Evolutionary conservation across 2,888 invertebrate genomes (phyloP), one percentile per base, ranked within the genome.

Genomic region (Minunthozetes semirufus): DNA sequence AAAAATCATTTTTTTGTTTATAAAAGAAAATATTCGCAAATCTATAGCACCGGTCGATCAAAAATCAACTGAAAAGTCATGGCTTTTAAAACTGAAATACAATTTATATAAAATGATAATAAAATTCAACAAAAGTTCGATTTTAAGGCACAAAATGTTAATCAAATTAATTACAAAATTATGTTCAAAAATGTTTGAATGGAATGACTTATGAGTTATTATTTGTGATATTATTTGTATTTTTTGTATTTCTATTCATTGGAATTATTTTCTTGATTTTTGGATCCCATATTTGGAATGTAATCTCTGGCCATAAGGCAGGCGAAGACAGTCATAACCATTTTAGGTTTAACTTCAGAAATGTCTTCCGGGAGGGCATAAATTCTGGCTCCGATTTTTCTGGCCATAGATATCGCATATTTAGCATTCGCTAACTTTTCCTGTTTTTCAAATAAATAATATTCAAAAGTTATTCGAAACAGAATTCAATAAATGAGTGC

Each of bases 311-410:
- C 94, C 98, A 99, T 99, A 81, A 99, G 88, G 83, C 98, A 98
- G 38, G 99, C 98, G 86, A 99, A 99, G 79, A 99, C 93, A 4
- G 99, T 99, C 97, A 99, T 95, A 76, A 99, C 93, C 96, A 99
- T 94, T 85, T 97, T 99, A 75, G 91, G 93, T 84, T 98, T 98
- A 27, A 95, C 90, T 86, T 99, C 97, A 50, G 95, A 92, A 81
- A 99, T 97, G 86, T 99, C 98, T 84, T 99, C 98, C 19, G 98
- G 98, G 76, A 99, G 86, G 9, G 99, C 99, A 85, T 99, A 99
- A 22, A 99, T 95, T 76, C 95, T 88, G 72, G 97, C 98, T 78
- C 99, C 99, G 81, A 93, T 93, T 81, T 97, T 97, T 70, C 99
- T 88, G 9, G 97, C 97, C 91, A 95, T 93, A 0, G 97, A 95